Conservation (phyloP, 2,888 invertebrate genomes). For the Psococerastis gibbosa region DNA sequence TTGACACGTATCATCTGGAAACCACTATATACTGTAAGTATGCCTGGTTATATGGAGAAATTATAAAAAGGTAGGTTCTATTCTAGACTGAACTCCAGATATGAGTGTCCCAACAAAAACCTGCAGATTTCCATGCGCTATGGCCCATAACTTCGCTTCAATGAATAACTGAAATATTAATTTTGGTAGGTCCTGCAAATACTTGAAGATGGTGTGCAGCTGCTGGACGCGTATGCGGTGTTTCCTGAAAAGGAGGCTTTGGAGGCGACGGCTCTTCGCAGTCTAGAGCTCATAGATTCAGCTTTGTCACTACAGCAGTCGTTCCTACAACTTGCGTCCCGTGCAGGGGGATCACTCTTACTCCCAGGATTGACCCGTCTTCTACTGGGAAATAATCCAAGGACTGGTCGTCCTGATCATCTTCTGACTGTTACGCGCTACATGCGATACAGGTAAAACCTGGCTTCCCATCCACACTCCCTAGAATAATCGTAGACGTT, state of each 20-base stretch:
- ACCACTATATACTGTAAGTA: too few species aligned
- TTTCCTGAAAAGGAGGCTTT: slow-evolving; percentile 46
- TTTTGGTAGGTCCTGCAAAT: slow-evolving; percentile 44
- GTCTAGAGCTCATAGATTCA: slow-evolving; percentile 54
- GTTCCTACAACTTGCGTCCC: slow-evolving; percentile 44
- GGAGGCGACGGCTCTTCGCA: slow-evolving; percentile 48
- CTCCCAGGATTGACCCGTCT: slow-evolving; percentile 64
- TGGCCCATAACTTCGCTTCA: too few species aligned
- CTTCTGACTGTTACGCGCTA: slow-evolving; percentile 50
- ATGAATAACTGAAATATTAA: too few species aligned
- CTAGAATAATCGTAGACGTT: too few species aligned
- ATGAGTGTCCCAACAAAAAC: too few species aligned
- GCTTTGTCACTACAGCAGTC: slow-evolving; percentile 51
- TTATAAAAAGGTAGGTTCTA: too few species aligned
- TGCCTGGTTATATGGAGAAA: too few species aligned
- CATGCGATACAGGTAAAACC: not conserved
- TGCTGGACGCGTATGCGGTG: slow-evolving; percentile 47
- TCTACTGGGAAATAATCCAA: slow-evolving; percentile 55
- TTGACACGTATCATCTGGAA: too few species aligned
- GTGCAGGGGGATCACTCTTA: slow-evolving; percentile 42
- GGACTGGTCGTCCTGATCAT: slow-evolving; percentile 59
- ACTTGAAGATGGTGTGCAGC: slow-evolving; percentile 53
- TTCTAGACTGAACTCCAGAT: too few species aligned
- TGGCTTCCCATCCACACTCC: too few species aligned
- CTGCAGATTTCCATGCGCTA: too few species aligned